Base-by-base conservation (phyloP, 2,113 vertebrate genomes). In the Heterotilapia buettikoferi region DNA sequence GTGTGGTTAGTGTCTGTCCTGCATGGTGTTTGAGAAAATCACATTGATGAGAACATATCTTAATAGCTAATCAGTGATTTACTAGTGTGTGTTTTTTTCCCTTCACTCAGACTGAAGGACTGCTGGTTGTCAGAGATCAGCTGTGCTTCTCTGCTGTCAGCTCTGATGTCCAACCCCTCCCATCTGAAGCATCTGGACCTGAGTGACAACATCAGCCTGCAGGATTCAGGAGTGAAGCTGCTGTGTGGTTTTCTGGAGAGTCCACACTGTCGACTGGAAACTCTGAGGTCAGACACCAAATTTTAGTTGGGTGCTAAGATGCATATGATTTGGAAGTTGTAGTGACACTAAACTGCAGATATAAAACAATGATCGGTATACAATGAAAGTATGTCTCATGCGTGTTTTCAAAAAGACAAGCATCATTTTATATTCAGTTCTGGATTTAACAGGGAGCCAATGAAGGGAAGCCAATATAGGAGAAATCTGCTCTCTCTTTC, bases 381-480 rank as follows among this genome's bases (percentile, higher is more conserved):
- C 7, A 63, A 7, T 45, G 31, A 66, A 63, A 38, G 18, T 33
- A 33, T 63, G 16, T 63, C 29, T 63, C 3, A 33, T 33, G 9
- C 0, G 3, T 11, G 9, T 2, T 29, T 63, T 61, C 14, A 31
- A 18, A 31, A 31, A 31, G 57, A 61, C 8, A 61, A 14, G 26
- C 14, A 31, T 31, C 10, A 61, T 18, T 61, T 5, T 61, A 61
- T 24, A 59, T 59, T 18, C 7, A 59, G 7, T 31, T 59, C 24
- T 31, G 26, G 7, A 59, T 9, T 59, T 59, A 59, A 29, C 24
- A 59, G 56, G 13, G 0, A 57, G 12, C 21, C 54, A 57, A 57
- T 57, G 6, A 57, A 57, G 56, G 7, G 12, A 57, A 57, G 24
- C 24, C 54, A 57, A 16, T 0, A 2, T 0, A 57, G 54, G 12